Evolutionary conservation across 2,113 vertebrate species (phyloP), one percentile per base, ranked within the genome.

Genomic region (Glaucidium brasilianum): DNA sequence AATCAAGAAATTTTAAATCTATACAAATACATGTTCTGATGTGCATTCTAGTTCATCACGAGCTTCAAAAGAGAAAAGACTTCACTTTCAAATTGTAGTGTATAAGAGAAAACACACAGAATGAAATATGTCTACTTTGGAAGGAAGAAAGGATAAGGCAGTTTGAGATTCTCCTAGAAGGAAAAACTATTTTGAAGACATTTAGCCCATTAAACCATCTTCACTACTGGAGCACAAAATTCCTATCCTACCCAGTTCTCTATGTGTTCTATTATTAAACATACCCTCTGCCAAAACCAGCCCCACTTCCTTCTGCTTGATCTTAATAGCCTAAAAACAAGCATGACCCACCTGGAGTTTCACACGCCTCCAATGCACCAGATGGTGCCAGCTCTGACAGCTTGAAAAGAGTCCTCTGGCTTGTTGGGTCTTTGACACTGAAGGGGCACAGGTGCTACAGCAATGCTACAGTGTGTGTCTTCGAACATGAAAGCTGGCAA

Each of bases 141-240:
- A 93, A 85, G 64, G 67, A 81, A 92, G 39, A 86, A 94, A 68
- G 45, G 5, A 39, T 80, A 84, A 69, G 27, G 21, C n/a, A 62
- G 19, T 72, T n/a, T 50, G 37, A 93, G 41, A 69, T 68, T 91
- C 20, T 47, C 69, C 43, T 60, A 85, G 62, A 34, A 82, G 35
- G 34, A 39, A 89, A 81, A 95, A 82, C 41, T 74, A 45, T 87
- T 92, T 92, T 34, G 89, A 86, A 91, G 53, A 86, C 55, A 80
- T 77, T 83, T 89, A 84, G 39, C 27, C 80, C 47, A 81, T 83
- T 94, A 91, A 96, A 71, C 27, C 20, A 74, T 22, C 59, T 84
- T 71, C 3, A 69, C 17, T 39, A 74, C n/a, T 12, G 32, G 30
- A 88, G 53, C 55, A 91, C 39, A 69, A 66, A 80, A 84, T 35